Conservation (phyloP, 2,797 vertebrate species). For the Sparidentex hasta region DNA sequence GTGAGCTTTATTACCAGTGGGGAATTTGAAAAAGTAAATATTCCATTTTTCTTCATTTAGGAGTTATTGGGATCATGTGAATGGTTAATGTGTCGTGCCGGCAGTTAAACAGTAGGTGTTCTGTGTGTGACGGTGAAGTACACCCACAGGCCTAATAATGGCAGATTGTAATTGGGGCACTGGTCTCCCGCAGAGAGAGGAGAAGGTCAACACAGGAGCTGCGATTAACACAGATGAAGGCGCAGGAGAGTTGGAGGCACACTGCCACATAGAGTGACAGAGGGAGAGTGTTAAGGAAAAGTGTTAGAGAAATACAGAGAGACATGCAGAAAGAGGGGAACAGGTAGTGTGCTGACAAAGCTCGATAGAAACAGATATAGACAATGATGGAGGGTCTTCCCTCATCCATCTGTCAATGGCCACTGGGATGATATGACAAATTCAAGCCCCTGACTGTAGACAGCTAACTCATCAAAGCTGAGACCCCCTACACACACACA, state of each 20-base stretch:
- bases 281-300: conserved; percentile 11
- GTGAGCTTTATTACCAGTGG: background rate
- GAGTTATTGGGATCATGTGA: conserved; percentile 21
- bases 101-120: conserved; percentile 26
- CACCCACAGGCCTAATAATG: conserved; percentile 59
- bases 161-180: conserved; percentile 25
- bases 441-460: conserved; percentile 38
- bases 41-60: conserved; percentile 15
- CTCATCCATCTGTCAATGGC: conserved; percentile 41
- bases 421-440: conserved; percentile 55
- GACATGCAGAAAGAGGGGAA: background rate
- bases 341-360: conserved; percentile 41
- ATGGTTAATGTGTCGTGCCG: conserved; percentile 34
- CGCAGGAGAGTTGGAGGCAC: conserved; percentile 17
- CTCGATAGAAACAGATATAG: conserved; percentile 34
- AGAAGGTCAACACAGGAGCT: conserved; percentile 60
- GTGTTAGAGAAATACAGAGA: conserved; percentile 14
- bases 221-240: conserved; percentile 31
- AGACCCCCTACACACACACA: conserved; percentile 19
- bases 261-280: conserved; percentile 16
- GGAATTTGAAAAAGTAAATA: conserved; percentile 20
- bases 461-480: conserved; percentile 42
- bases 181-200: conserved; percentile 46
- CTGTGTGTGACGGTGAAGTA: conserved; percentile 52
- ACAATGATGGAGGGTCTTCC: conserved; percentile 60